phyloP scores from a whole-genome alignment of 2,888 invertebrate genomes.

The Tetragnatha montana region DNA sequence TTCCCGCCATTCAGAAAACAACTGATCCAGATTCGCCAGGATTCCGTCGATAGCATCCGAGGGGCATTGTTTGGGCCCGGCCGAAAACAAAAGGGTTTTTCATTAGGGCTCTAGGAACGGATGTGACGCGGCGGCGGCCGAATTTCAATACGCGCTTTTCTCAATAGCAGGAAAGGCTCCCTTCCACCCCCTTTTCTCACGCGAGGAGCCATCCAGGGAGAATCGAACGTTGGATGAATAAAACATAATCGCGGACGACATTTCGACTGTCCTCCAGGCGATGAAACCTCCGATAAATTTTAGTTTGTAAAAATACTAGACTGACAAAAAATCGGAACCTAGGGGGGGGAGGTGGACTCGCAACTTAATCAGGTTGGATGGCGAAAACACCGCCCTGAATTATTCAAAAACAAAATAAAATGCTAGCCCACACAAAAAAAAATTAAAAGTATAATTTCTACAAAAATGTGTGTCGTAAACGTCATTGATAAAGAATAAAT shows the following conservation, averaged over 20 bases:
- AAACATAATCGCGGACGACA: not conserved
- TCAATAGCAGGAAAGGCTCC: conserved; percentile 52
- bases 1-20: conserved; percentile 63
- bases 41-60: conserved; percentile 44
- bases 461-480: too few relatives aligned
- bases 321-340: too few relatives aligned
- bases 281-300: too few relatives aligned
- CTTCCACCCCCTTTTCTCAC: not conserved
- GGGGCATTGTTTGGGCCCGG: conserved; percentile 40
- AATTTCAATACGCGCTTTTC: conserved; percentile 17
- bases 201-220: not conserved
- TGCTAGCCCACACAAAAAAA: too few relatives aligned
- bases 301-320: too few relatives aligned
- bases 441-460: too few relatives aligned
- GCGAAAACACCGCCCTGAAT: too few relatives aligned
- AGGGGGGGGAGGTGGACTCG: too few relatives aligned
- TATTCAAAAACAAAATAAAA: too few relatives aligned
- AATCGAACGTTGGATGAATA: not conserved
- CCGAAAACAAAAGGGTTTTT: conserved; percentile 58
- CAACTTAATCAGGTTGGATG: too few relatives aligned
- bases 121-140: conserved; percentile 52
- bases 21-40: conserved; percentile 57
- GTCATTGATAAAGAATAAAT: too few relatives aligned
- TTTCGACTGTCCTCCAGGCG: too few relatives aligned
- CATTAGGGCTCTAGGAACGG: conserved; percentile 53